phyloP scores from a whole-genome alignment of 2,797 vertebrate species.

The Clarias fuscus region DNA sequence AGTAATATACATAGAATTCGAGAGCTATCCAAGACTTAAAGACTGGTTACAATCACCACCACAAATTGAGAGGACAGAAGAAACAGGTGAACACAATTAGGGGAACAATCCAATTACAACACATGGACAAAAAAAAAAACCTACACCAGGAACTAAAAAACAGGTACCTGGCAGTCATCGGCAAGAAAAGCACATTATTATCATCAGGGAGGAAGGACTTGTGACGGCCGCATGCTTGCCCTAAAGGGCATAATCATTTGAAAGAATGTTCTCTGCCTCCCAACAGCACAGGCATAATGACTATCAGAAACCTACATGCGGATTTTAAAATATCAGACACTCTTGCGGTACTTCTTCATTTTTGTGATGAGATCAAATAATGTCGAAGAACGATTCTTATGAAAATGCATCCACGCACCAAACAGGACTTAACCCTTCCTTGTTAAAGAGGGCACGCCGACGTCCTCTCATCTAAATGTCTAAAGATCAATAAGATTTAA shows the following conservation, averaged over 20 bases:
- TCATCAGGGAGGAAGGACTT: background rate
- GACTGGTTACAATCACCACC: too few relatives aligned
- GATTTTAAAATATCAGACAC: background rate
- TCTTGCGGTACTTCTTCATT: background rate
- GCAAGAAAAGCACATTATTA: background rate
- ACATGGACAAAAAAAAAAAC: too few relatives aligned
- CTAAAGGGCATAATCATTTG: background rate
- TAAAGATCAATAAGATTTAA: background rate
- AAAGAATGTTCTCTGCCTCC: background rate
- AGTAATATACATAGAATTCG: background rate
- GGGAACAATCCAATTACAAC: too few relatives aligned
- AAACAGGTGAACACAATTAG: background rate
- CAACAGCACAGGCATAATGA: background rate
- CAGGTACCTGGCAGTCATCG: background rate
- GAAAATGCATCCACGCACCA: background rate
- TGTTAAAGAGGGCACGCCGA: background rate
- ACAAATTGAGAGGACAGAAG: background rate
- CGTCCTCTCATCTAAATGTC: background rate
- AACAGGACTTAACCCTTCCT: background rate
- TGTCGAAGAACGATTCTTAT: background rate
- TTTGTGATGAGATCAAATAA: background rate
- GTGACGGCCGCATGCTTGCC: background rate
- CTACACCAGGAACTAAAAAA: background rate
- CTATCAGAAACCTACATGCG: background rate
- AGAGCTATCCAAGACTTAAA: slow-evolving; percentile 3